A percentile compares a stretch with the other conserved stretches of the same genome.
Evolutionary conservation across 2,797 vertebrate species (phyloP).

Genomic region (Diplodus puntazzo): DNA sequence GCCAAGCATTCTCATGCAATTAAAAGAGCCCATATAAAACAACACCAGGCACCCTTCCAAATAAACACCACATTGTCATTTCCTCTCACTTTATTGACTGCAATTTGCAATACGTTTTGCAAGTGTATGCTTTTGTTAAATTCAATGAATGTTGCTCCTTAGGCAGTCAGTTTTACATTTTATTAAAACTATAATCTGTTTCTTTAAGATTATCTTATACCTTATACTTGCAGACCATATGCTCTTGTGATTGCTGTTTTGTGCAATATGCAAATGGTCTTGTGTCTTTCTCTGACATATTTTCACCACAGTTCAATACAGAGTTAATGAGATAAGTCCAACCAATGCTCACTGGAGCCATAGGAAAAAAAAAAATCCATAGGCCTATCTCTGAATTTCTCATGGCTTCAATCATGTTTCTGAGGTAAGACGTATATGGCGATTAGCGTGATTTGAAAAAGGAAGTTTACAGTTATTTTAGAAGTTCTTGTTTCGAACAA

Average conservation of each 20-base stretch:
- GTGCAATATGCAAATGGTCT: constrained; percentile 20
- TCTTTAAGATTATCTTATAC: neutral
- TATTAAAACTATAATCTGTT: constrained; percentile 22
- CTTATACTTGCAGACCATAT: neutral
- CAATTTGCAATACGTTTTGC: constrained; percentile 41
- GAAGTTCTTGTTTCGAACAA: too few species aligned
- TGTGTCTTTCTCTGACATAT: constrained; percentile 17
- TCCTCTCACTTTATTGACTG: constrained; percentile 41
- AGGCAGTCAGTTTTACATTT: constrained; percentile 35
- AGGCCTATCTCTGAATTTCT: constrained; percentile 1
- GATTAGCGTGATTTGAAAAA: constrained; percentile 8
- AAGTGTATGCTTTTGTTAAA: constrained; percentile 44
- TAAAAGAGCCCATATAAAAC: constrained; percentile 54
- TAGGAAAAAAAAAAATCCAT: constrained; percentile 25
- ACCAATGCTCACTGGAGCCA: constrained; percentile 46
- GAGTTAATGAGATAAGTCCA: constrained; percentile 55
- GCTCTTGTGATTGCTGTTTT: neutral
- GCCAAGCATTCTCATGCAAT: constrained; percentile 59
- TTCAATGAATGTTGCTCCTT: constrained; percentile 26
- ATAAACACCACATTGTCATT: constrained; percentile 30
- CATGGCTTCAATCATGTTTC: constrained; percentile 18
- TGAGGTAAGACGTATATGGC: neutral
- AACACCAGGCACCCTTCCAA: constrained; percentile 46
- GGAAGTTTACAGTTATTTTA: neutral
- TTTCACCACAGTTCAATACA: constrained; percentile 42